phyloP scores from a whole-genome alignment of 2,797 vertebrate species.

The Amblyopsis hoosieri region DNA sequence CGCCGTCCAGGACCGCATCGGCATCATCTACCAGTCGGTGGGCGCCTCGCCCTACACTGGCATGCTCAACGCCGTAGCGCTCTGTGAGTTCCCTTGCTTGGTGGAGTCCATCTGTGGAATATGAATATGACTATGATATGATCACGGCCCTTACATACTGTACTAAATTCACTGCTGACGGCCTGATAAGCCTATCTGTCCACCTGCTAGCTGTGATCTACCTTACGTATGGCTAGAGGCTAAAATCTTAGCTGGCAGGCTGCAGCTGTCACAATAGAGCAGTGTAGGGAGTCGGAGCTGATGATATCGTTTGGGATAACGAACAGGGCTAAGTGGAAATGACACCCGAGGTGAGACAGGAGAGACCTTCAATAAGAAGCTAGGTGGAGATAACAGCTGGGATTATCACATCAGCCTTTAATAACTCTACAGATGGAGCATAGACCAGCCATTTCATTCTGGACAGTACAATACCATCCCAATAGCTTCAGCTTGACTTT shows the following conservation, averaged over 20 bases:
- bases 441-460: too few relatives aligned
- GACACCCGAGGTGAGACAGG: slow-evolving; percentile 3
- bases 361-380: slow-evolving; percentile 19
- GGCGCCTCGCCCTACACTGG: slow-evolving; percentile 89
- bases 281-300: slow-evolving; percentile 13
- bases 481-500: too few relatives aligned
- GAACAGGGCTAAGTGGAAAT: slow-evolving; percentile 17
- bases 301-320: slow-evolving; percentile 40
- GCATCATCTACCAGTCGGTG: slow-evolving; percentile 90
- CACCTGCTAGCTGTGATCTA: neutral
- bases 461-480: neutral
- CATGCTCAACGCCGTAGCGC: slow-evolving; percentile 91
- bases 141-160: too few relatives aligned
- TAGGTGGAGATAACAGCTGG: slow-evolving; percentile 20
- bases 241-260: slow-evolving; percentile 24
- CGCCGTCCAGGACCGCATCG: slow-evolving; percentile 91
- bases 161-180: too few relatives aligned
- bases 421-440: slow-evolving; percentile 26
- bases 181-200: neutral
- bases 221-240: slow-evolving; percentile 20
- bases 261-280: slow-evolving; percentile 9
- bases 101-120: too few relatives aligned
- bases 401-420: slow-evolving; percentile 50
- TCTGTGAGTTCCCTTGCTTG: slow-evolving; percentile 83
- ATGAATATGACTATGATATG: too few relatives aligned